Base-by-base conservation (phyloP, 2,797 vertebrate genomes). In the Oophaga sylvatica region DNA sequence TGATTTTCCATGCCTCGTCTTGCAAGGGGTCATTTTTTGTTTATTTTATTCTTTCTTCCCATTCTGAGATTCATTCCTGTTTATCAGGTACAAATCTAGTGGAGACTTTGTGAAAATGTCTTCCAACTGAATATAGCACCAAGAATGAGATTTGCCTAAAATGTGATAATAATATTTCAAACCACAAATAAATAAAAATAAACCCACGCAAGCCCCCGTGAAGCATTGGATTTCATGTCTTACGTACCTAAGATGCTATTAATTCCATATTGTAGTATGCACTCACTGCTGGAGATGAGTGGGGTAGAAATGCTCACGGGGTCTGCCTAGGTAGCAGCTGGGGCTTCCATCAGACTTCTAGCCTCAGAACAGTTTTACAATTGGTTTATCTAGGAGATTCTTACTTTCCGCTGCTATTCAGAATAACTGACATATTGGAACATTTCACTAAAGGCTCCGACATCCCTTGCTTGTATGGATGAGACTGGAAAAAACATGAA, bases 351-450 rank as follows among this genome's bases (percentile, higher is more conserved):
- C 63, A 82, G 22, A 26, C 68, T 48, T 22, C 57, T 17, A 29
- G 15, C 63, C 59, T 53, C 59, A 65, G 56, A 63, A 56, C n/a
- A 45, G 48, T 75, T n/a, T 71, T 83, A 31, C 82, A 65, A 77
- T 45, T 77, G 73, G 73, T 62, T 45, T n/a, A 63, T 76, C 73
- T 75, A 11, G 63, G 71, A 63, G 31, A 84, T 77, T 77, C 59
- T 45, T 48, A 16, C 16, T 84, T 84, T 45, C 22, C 56, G 17
- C 41, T 35, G 45, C 83, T 29, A n/a, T 60, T 53, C 71, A 48
- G 31, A 77, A 84, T 63, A 85, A 78, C 35, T 77, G 73, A 35
- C 71, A 76, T 56, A 77, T 84, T 60, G n/a, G 45, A 63, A 63
- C 59, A 73, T 76, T 76, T 84, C 57, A 62, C 68, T 62, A 48